Evolutionary conservation across 2,113 vertebrate species (phyloP), one percentile per base, ranked within the genome.

Genomic region (Mionectes macconnelli): DNA sequence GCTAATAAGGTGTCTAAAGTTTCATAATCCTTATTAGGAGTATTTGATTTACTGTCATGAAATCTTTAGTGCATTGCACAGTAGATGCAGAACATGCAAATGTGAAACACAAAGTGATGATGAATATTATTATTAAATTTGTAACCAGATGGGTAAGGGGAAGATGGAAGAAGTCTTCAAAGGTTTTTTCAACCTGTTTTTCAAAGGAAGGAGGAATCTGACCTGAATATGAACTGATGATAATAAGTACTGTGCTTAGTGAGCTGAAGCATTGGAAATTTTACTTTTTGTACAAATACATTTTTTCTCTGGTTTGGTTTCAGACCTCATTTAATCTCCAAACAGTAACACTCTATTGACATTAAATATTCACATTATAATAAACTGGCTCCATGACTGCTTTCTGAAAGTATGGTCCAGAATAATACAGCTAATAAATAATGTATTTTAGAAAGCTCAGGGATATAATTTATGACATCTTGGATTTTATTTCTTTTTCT

Each of bases 161-260:
- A 73, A 82, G 30, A 90, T 45, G 27, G 74, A 17, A 63, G 47
- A 53, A 75, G 39, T 72, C 82, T 94, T 89, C 73, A 89, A 95
- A 93, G 75, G 68, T 23, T 74, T 86, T 86, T 80, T 86, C 73
- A 83, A 95, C 88, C 87, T 79, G 63, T 75, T 94, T 97, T 96
- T 89, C 91, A 95, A 91, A 72, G 57, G 45, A 82, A 95, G 44
- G 56, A 84, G 30, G 79, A 93, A 87, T 59, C 45, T 96, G 73
- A 91, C 89, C 95, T 95, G 70, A 92, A 94, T 96, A 96, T 87
- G 85, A 97, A 94, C 80, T 95, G 68, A 96, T 93, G 91, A 84
- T 88, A 83, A 93, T 91, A 97, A 94, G 83, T 75, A 69, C 68
- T 92, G 67, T 86, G 82, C 42, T 96, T 68, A 76, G 66, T 73